Base-by-base conservation (phyloP, 2,113 vertebrate species). In the Tyrannus savana region DNA sequence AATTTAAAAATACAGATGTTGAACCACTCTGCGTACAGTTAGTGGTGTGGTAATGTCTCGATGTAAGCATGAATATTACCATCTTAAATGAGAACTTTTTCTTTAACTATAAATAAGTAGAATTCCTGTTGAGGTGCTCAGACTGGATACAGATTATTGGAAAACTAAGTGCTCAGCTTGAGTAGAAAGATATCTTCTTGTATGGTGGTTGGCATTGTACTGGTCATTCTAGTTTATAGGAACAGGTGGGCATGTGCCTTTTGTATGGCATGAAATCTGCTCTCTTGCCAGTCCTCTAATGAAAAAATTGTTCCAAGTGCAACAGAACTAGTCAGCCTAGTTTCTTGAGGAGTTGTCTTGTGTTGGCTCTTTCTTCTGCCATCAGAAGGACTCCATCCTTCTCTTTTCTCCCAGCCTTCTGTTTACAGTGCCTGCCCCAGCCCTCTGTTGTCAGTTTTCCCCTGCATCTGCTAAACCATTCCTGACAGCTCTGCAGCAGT, bases 231-330 rank as follows among this genome's bases (percentile, higher is more conserved):
- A 25, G 55, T 69, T 93, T 83, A 33, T 49, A 62, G 69, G n/a
- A 33, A 66, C 0, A 30, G 27, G 28, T 86, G 71, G 59, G 19
- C 46, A 22, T 1, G 9, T 88, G 59, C 33, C 72, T 85, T 93
- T 86, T 92, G 62, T 69, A 50, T 80, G 63, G 87, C 72, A 73
- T 66, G 46, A 93, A 73, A 50, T 73, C 75, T 90, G 90, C 53
- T 90, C 33, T 44, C 82, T 94, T 94, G 82, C 71, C 90, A 96
- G 55, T 31, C 22, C 27, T 72, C 37, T 90, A 42, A 24, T 69
- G 62, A 85, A 85, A 90, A 68, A 31, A 44, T 3, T 33, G 25
- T 50, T 85, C 41, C n/a, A 35, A 62, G 58, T 69, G 23, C 71
- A 76, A 33, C 24, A 42, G 46, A 74, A 33, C 28, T 74, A 55